phyloP scores from a whole-genome alignment of 2,888 invertebrate species.

The Corbicula japonica region DNA sequence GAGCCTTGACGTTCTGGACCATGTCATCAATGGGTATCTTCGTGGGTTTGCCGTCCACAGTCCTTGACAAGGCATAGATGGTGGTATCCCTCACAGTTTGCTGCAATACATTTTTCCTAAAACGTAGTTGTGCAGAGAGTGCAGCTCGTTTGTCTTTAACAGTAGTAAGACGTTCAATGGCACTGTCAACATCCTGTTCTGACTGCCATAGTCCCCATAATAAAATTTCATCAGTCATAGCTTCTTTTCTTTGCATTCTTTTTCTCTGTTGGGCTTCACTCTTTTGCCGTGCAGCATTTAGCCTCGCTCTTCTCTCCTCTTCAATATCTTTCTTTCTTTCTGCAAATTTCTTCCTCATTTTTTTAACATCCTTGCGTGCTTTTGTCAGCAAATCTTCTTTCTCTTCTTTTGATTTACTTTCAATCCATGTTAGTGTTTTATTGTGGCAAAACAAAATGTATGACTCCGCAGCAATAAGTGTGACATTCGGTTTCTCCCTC shows the following conservation, averaged over 20 bases:
- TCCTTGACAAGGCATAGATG: background rate
- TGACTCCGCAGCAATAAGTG: slow-evolving; percentile 54
- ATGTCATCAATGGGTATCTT: slow-evolving; percentile 10
- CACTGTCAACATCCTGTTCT: slow-evolving; percentile 46
- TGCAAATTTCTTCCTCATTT: slow-evolving; percentile 27
- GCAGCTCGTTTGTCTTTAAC: background rate
- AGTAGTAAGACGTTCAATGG: background rate
- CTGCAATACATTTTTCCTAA: background rate
- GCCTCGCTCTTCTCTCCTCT: slow-evolving; percentile 15
- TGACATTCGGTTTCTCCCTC: slow-evolving; percentile 36
- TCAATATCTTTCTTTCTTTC: slow-evolving; percentile 38
- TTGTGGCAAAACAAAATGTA: slow-evolving; percentile 58
- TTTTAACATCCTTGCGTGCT: slow-evolving; percentile 36
- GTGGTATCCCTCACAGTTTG: background rate
- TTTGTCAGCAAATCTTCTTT: slow-evolving; percentile 19
- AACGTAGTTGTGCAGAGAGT: background rate
- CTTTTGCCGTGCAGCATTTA: slow-evolving; percentile 25
- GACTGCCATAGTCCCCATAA: slow-evolving; percentile 59
- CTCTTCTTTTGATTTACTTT: slow-evolving; percentile 42
- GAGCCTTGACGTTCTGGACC: slow-evolving; percentile 8
- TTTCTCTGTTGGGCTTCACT: slow-evolving; percentile 19
- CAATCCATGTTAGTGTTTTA: slow-evolving; percentile 50
- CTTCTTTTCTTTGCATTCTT: slow-evolving; percentile 4
- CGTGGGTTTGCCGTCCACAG: background rate
- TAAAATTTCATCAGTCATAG: slow-evolving; percentile 45